Evolutionary conservation across 1,140 invertebrate species (phyloP).

Genomic region (Periplaneta americana): DNA sequence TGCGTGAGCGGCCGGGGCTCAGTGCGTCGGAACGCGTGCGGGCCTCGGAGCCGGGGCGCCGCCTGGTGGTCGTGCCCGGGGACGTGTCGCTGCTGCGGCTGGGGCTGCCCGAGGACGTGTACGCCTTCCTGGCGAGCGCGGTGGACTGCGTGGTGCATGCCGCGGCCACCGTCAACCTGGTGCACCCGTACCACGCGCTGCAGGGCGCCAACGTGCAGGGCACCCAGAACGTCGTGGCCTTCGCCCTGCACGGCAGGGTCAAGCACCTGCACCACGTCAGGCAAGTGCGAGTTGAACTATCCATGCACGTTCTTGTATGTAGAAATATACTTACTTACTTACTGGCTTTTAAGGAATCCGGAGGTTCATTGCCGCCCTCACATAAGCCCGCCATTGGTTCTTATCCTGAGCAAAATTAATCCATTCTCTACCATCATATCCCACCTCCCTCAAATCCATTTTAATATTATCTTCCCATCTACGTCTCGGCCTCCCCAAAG

Average conservation of each 20-base stretch:
- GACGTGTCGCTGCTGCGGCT: constrained; percentile 44
- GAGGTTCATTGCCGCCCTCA: no score
- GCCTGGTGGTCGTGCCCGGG: constrained; percentile 35
- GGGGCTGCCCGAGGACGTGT: constrained; percentile 43
- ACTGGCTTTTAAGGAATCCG: no score
- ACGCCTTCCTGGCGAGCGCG: constrained; percentile 39
- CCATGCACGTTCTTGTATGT: no score
- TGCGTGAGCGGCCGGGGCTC: constrained; percentile 35
- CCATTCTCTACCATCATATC: no score
- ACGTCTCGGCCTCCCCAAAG: no score
- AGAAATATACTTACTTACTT: no score
- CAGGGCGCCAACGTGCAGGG: constrained; percentile 44
- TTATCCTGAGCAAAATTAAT: no score
- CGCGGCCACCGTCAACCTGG: constrained; percentile 46
- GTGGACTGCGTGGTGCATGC: constrained; percentile 47
- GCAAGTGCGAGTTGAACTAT: no score
- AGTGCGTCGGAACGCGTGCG: constrained; percentile 32
- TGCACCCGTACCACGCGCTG: constrained; percentile 44
- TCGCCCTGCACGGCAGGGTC: constrained; percentile 43
- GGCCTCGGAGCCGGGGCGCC: constrained; percentile 27
- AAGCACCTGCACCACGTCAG: constrained; percentile 44
- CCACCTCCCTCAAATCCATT: no score
- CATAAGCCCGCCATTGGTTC: no score
- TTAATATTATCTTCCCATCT: no score
- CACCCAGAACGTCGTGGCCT: constrained; percentile 43